Conservation (phyloP, 2,113 vertebrate genomes). For the Callionymus lyra region DNA sequence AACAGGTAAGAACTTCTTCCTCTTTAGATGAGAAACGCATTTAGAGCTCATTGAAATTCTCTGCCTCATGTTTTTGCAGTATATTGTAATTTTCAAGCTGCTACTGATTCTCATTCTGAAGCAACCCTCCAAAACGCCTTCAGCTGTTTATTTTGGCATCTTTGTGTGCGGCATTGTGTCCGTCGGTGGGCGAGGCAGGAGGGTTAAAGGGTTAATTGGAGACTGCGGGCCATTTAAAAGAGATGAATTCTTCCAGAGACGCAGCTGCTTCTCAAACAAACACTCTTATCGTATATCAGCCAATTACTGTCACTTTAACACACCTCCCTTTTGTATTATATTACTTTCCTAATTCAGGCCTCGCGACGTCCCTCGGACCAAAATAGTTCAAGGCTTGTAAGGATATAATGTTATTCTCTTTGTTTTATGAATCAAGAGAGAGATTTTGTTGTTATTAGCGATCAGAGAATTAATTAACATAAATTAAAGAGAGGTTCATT, state of each 20-base stretch:
- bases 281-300: slow-evolving; percentile 26
- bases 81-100: not conserved
- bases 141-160: slow-evolving; percentile 25
- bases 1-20: slow-evolving; percentile 19
- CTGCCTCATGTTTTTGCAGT: not conserved
- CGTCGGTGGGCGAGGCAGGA: not conserved
- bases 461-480: not conserved
- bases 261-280: slow-evolving; percentile 10
- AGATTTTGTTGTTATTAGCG: not conserved
- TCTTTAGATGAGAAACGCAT: not conserved
- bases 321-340: not conserved
- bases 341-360: not conserved
- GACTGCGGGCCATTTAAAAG: slow-evolving; percentile 31
- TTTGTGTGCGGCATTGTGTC: slow-evolving; percentile 2
- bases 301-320: slow-evolving; percentile 11
- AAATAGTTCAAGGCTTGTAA: not conserved
- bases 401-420: too few species aligned
- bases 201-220: slow-evolving; percentile 33
- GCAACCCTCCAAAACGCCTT: slow-evolving; percentile 5
- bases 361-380: not conserved
- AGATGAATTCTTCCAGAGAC: slow-evolving; percentile 16
- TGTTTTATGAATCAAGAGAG: not conserved
- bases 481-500: not conserved
- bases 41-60: not conserved
- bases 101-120: not conserved